Conservation (phyloP, 1,140 invertebrate genomes). For the Phymastichus coffea region DNA sequence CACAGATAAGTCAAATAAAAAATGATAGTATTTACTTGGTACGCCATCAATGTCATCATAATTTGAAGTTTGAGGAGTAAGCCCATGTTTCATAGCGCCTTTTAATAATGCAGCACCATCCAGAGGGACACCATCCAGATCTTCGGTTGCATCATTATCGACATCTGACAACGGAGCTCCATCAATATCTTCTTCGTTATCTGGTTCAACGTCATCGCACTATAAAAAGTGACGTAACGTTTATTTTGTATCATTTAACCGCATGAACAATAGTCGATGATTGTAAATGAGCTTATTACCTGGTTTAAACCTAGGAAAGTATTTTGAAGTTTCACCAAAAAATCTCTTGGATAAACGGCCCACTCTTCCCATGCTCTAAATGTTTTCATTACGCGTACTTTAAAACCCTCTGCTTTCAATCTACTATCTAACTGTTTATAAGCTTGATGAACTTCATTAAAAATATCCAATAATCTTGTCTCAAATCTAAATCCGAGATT, state of each 20-base stretch:
- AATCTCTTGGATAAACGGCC: constrained; percentile 94
- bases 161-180: constrained; percentile 67
- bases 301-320: constrained; percentile 76
- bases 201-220: constrained; percentile 51
- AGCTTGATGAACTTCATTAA: constrained; percentile 77
- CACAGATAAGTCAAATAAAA: constrained; percentile 20
- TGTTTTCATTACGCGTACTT: constrained; percentile 90
- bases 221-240: constrained; percentile 22
- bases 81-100: constrained; percentile 63
- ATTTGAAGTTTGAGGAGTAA: constrained; percentile 53
- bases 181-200: constrained; percentile 63
- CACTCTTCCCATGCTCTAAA: constrained; percentile 98
- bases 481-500: constrained; percentile 71
- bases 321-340: constrained; percentile 87
- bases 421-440: constrained; percentile 82
- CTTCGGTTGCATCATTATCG: constrained; percentile 64
- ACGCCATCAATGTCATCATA: constrained; percentile 75
- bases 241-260: neutral
- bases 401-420: constrained; percentile 94
- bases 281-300: constrained; percentile 34
- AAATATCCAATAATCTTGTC: constrained; percentile 81
- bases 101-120: constrained; percentile 80
- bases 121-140: constrained; percentile 78
- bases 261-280: too few relatives aligned
- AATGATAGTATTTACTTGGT: constrained; percentile 60